Evolutionary conservation across 2,113 vertebrate species (phyloP), one percentile per base, ranked within the genome.

Genomic region (Mobula hypostoma): DNA sequence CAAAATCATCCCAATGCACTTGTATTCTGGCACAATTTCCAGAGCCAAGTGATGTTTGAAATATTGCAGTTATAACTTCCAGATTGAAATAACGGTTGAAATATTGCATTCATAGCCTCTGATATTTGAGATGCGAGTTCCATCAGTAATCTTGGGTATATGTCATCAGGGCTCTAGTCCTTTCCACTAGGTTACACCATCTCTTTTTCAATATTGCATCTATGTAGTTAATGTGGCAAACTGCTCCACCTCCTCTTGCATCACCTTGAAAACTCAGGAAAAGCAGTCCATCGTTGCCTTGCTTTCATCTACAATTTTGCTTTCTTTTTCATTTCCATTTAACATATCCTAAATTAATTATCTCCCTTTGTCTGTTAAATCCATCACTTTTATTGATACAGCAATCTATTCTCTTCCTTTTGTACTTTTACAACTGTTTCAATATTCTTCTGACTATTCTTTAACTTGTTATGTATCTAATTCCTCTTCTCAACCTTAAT

Each of bases 291-390:
- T 66, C 0, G 29, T n/a, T 66, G 29, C 27, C 7, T 29, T 17
- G 6, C 61, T 61, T 32, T 66, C 29, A 66, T 90, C 29, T n/a
- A 68, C 61, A 66, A 90, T n/a, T 68, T 90, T 61, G n/a, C 5
- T 90, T 90, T 61, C 58, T 68, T 90, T 90, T 32, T 66, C 61
- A 90, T 90, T 19, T 83, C 61, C 32, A 29, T 88, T 32, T 90
- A 11, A 90, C n/a, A 61, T 32, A 36, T n/a, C 5, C 14, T 68
- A 5, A 32, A 61, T 87, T 87, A 27, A 15, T 32, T 66, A 32
- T 90, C 32, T 21, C 4, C 3, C 32, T 66, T 7, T 66, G 27
- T 29, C 83, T 61, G 58, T 88, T 32, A 85, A 66, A 19, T 68
- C 8, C 61, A 32, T 66, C 29, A n/a, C 27, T n/a, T 90, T 63